Evolutionary conservation across 2,888 invertebrate genomes (phyloP).

Genomic region (Ariolimax columbianus): DNA sequence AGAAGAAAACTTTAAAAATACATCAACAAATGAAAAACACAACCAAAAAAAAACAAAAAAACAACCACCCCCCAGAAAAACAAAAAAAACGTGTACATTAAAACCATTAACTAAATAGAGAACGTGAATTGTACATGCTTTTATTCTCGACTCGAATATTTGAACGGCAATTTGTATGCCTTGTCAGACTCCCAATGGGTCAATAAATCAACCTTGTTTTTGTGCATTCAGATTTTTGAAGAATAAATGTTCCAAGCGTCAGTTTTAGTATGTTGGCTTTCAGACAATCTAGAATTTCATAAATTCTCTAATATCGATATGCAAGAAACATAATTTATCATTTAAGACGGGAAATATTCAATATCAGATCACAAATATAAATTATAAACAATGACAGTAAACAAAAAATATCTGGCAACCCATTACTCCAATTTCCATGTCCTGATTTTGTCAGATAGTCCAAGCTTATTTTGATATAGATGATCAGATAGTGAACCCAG

Average conservation of each 20-base stretch:
- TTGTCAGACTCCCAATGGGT: background rate
- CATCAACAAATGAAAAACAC: too few species aligned
- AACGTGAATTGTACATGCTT: too few species aligned
- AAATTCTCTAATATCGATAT: background rate
- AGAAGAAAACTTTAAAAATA: too few species aligned
- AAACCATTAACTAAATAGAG: too few species aligned
- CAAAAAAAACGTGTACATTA: too few species aligned
- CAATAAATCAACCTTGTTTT: background rate
- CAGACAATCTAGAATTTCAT: background rate
- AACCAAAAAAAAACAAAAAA: too few species aligned
- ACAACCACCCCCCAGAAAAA: too few species aligned
- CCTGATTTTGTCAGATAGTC: background rate
- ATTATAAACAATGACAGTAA: background rate
- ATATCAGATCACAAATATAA: background rate
- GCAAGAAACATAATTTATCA: background rate
- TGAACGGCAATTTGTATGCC: too few species aligned
- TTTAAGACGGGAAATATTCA: background rate
- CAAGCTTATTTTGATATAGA: background rate
- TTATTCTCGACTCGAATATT: too few species aligned
- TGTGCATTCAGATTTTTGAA: background rate
- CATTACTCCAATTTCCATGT: background rate
- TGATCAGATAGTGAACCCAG: background rate
- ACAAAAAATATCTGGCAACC: background rate
- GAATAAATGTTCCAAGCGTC: background rate
- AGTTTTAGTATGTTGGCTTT: background rate